These are phyloP conservation scores for Lypha dubia DNA, from an alignment of 2,888 invertebrate species.

Conservation along the genomic window DNA sequence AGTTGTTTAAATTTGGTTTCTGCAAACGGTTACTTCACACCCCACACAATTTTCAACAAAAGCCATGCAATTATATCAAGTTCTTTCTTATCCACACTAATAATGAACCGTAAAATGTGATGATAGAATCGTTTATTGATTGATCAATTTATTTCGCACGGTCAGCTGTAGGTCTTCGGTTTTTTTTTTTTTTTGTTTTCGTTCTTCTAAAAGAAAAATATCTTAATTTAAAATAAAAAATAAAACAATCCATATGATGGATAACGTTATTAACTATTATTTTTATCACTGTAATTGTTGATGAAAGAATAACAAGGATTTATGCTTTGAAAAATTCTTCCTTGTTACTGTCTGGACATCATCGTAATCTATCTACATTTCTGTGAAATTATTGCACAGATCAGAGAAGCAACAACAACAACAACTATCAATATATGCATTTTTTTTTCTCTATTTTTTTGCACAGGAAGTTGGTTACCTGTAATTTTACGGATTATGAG, in stretches of 20 bases:
- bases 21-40: slow-evolving; percentile 11
- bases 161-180: slow-evolving; percentile 48
- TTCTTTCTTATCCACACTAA: slow-evolving; percentile 24
- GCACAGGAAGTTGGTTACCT: slow-evolving; percentile 72
- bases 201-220: background rate
- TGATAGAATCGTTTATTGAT: slow-evolving; percentile 18
- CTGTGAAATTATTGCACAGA: slow-evolving; percentile 51
- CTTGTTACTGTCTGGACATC: slow-evolving; percentile 39
- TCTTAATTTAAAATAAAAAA: slow-evolving; percentile 45
- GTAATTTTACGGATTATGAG: slow-evolving; percentile 72
- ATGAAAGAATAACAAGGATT: slow-evolving; percentile 71
- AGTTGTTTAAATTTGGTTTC: too few species aligned
- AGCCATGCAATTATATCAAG: background rate
- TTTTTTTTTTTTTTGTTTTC: background rate
- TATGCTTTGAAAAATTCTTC: slow-evolving; percentile 53
- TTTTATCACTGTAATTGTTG: slow-evolving; percentile 47
- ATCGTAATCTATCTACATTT: slow-evolving; percentile 6
- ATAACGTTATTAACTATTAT: slow-evolving; percentile 46
- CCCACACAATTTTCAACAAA: slow-evolving; percentile 1
- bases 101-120: slow-evolving; percentile 25
- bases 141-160: slow-evolving; percentile 64
- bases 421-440: slow-evolving; percentile 1
- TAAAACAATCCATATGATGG: slow-evolving; percentile 39
- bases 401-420: slow-evolving; percentile 48
- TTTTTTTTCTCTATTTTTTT: slow-evolving; percentile 29